Evolutionary conservation across 2,888 invertebrate genomes (phyloP), one percentile per base, ranked within the genome.

Genomic region (Cephus rjabovi): DNA sequence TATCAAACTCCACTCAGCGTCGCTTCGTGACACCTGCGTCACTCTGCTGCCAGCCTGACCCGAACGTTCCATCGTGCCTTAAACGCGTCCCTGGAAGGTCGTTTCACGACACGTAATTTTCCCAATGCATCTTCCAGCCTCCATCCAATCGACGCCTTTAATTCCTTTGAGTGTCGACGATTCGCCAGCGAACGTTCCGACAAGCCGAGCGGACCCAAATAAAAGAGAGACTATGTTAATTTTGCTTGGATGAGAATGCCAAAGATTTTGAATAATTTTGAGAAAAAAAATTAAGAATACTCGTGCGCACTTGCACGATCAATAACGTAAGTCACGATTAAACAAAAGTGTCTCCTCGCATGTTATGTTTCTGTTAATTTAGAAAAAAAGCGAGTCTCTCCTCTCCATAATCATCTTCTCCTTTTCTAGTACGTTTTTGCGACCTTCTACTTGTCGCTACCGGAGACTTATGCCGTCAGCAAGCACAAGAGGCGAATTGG

Each of bases 21-120:
- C 83, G 81, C 82, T 83, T 83, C 82, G 81, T 82, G 82, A 83
- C 85, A 85, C 85, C 84, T 86, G 84, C 82, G 83, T 77, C 80
- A 76, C 76, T 73, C 23, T 31, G 23, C 23, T 56, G 23, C 15
- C 56, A 23, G 23, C 56, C 56, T 23, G 9, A 56, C 71, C 34
- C 31, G 4, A 33, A 34, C 6, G 12, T 31, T 34, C 23, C 11
- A 74, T 23, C 30, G 35, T 74, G 12, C 31, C 76, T 76, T 79
- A 76, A 69, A 74, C 37, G 74, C n/a, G 11, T 23, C 34, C 12
- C 33, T 12, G 3, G 23, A 79, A 79, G 78, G 78, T 75, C 78
- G 73, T 78, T 76, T 56, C 73, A 73, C 75, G 78, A 79, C 79
- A 74, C 76, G 76, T 79, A 74, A 34, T 74, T 74, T 74, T 74